Conservation (phyloP, 2,888 invertebrate species). For the Rotaria macrura region DNA sequence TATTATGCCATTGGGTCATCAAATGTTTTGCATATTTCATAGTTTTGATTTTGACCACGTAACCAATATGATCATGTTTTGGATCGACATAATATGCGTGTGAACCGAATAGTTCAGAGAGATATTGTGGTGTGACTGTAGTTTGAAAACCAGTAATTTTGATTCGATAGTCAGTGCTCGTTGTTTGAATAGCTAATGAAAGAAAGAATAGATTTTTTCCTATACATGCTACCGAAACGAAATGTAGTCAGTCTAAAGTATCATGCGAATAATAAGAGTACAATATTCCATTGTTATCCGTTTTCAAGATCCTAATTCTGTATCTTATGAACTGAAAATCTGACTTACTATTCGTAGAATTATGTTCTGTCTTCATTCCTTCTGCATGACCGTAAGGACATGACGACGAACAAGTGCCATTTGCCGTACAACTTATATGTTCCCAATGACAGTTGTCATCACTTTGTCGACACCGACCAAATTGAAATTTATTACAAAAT, state of each 20-base stretch:
- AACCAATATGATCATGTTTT: neutral
- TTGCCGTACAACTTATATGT: neutral
- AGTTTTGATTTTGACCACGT: neutral
- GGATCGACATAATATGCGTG: neutral
- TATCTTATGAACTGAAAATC: neutral
- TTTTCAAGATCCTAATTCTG: no score
- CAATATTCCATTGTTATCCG: no score
- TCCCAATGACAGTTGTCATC: neutral
- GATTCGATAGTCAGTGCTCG: neutral
- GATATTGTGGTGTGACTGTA: neutral
- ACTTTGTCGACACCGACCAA: neutral
- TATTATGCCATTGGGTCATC: neutral
- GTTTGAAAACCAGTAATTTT: neutral
- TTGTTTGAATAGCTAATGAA: neutral
- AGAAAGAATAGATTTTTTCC: neutral
- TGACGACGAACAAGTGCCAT: neutral
- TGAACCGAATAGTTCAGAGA: neutral
- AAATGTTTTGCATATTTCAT: neutral
- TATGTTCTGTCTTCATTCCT: neutral
- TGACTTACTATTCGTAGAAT: neutral
- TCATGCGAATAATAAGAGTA: no score
- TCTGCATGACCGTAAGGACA: neutral
- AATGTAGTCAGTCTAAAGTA: neutral
- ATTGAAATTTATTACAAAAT: neutral
- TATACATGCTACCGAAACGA: neutral